These are phyloP conservation scores for Hylaeus volcanicus DNA, from an alignment of 1,140 invertebrate species.

Conservation along the genomic window DNA sequence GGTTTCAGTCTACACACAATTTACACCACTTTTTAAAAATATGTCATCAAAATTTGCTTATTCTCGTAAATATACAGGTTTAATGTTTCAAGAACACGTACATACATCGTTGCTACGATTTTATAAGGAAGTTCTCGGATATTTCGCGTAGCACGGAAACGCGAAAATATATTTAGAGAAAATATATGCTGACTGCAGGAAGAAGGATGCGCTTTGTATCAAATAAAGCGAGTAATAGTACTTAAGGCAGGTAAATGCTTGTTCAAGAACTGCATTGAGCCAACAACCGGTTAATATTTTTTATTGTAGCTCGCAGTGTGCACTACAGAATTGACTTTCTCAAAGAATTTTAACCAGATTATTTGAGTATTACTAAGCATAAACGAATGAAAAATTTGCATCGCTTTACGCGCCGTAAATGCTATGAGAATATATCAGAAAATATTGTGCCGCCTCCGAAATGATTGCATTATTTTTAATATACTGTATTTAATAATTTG, in stretches of 20 bases:
- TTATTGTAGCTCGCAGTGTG: slow-evolving; percentile 16
- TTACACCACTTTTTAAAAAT: too few species aligned
- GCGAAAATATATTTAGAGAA: slow-evolving; percentile 26
- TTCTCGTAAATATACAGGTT: too few species aligned
- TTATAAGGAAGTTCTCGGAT: background rate
- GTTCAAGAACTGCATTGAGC: slow-evolving; percentile 43
- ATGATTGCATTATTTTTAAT: too few species aligned
- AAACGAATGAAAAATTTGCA: background rate
- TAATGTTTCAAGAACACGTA: too few species aligned
- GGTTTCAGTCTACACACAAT: too few species aligned
- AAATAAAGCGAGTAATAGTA: slow-evolving; percentile 29
- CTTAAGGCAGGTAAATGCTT: slow-evolving; percentile 37
- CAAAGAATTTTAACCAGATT: slow-evolving; percentile 22
- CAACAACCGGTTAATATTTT: slow-evolving; percentile 11
- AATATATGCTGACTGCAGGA: background rate
- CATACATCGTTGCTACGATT: background rate
- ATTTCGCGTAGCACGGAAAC: background rate
- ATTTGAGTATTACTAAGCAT: background rate
- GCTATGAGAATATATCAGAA: too few species aligned
- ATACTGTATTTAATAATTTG: too few species aligned
- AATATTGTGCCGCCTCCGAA: too few species aligned
- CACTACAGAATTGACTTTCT: slow-evolving; percentile 33
- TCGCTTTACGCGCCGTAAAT: too few species aligned
- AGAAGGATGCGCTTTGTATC: slow-evolving; percentile 41
- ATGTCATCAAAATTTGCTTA: too few species aligned